Percentiles rank a stretch among this genome's conserved stretches.
These are phyloP conservation scores for Oppia nitens DNA, from an alignment of 1,140 invertebrate genomes.

Conservation along the genomic window DNA sequence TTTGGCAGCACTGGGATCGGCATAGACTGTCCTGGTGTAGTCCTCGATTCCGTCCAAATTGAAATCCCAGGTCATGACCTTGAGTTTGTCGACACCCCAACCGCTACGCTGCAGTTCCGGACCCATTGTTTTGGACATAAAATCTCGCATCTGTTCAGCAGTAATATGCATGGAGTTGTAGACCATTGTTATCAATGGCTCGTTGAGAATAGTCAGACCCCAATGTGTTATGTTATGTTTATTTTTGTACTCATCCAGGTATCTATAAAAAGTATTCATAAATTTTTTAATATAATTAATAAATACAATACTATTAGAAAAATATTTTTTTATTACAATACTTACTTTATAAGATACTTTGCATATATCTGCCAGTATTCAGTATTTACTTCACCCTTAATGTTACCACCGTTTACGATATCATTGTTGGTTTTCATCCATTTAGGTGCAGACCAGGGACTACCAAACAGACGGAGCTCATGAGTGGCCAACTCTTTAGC, in stretches of 20 bases:
- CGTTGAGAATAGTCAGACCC: conserved; percentile 44
- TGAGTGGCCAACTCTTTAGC: conserved; percentile 31
- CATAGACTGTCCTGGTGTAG: conserved; percentile 22
- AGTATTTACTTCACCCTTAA: conserved; percentile 36
- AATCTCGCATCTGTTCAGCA: neutral
- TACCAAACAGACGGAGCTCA: conserved; percentile 40
- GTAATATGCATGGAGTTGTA: conserved; percentile 27
- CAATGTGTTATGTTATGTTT: conserved; percentile 36
- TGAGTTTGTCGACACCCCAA: conserved; percentile 17
- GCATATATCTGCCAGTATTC: conserved; percentile 59
- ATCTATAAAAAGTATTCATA: no score
- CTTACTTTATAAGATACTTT: conserved; percentile 52
- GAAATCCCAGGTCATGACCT: conserved; percentile 24
- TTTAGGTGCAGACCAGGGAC: conserved; percentile 63
- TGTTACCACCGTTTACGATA: conserved; percentile 31
- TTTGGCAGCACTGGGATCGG: conserved; percentile 19
- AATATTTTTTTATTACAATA: neutral
- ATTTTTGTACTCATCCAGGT: conserved; percentile 40
- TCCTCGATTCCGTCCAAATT: conserved; percentile 27
- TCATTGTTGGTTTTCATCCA: conserved; percentile 81
- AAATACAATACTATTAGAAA: neutral
- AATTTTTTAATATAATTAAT: neutral
- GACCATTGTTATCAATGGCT: conserved; percentile 35
- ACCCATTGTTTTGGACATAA: conserved; percentile 3
- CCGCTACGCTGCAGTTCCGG: conserved; percentile 20